Conservation (phyloP, 2,113 vertebrate species). For the Poecilia latipinna region DNA sequence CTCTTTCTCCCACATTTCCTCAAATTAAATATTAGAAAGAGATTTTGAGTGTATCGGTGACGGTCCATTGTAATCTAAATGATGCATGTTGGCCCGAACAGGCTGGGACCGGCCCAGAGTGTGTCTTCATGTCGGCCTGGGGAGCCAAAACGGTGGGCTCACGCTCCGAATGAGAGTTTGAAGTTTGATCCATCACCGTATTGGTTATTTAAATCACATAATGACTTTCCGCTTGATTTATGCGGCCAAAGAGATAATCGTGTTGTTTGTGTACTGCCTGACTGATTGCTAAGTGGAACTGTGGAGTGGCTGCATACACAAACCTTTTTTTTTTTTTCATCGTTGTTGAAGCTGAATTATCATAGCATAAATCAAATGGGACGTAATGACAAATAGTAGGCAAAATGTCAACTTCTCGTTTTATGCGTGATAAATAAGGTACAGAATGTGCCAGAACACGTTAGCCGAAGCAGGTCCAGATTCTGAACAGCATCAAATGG, state of each 20-base stretch:
- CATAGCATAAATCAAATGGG: conserved; percentile 51
- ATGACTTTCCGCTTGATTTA: conserved; percentile 60
- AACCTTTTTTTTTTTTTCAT: conserved; percentile 4
- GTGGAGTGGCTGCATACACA: conserved; percentile 29
- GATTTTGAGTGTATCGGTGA: too few species aligned
- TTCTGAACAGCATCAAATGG: conserved; percentile 7
- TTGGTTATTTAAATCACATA: conserved; percentile 68
- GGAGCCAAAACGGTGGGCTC: conserved; percentile 11
- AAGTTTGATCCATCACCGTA: conserved; percentile 63
- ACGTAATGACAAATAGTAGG: conserved; percentile 40
- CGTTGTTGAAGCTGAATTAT: conserved; percentile 42
- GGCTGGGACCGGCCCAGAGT: too few species aligned
- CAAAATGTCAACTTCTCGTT: conserved; percentile 47
- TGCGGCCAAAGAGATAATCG: conserved; percentile 56
- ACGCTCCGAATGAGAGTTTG: conserved; percentile 47
- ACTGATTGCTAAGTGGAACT: conserved; percentile 51
- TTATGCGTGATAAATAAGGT: conserved; percentile 19
- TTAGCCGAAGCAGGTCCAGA: background rate
- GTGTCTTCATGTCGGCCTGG: background rate
- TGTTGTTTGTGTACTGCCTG: conserved; percentile 53
- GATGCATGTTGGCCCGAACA: too few species aligned
- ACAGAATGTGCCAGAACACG: conserved; percentile 18
- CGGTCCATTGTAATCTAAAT: too few species aligned
- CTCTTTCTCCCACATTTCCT: too few species aligned
- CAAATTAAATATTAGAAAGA: too few species aligned